Evolutionary conservation across 2,113 vertebrate genomes (phyloP), one percentile per base, ranked within the genome.

Genomic region (Megaceryle torquata): DNA sequence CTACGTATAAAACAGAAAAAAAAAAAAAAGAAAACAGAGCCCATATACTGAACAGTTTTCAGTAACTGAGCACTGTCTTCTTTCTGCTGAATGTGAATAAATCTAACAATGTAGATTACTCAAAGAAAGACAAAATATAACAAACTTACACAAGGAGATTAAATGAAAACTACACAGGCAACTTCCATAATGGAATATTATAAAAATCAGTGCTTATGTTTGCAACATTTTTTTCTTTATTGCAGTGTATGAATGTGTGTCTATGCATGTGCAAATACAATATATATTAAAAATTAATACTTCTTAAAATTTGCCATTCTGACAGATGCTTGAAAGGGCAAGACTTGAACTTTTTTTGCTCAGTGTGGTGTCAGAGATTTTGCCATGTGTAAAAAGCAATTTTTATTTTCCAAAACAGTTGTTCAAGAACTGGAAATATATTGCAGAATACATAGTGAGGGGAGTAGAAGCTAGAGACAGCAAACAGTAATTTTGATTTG

Each of bases 351-450:
- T 6, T 74, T 68, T 78, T 78, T 90, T 64, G 13, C 31, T 88
- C 44, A 53, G 6, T 33, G 25, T 20, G 88, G 35, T 96, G 93
- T 94, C 95, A 96, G 54, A 72, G 51, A 95, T 83, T 90, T 94
- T 92, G n/a, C 51, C 74, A 84, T 83, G 53, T 68, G 91, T 86
- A 95, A 92, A 96, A 93, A 96, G 54, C 43, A 93, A 88, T 96
- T 95, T 97, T 97, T 96, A 71, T 68, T 78, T 92, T 78, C 37
- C 80, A 61, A 82, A 96, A 82, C 72, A 95, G 61, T 72, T 88
- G 69, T 95, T 97, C 96, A 59, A 20, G 53, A 87, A 91, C 74
- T 89, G 69, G 78, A 96, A 96, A 87, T 43, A 16, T 53, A 79
- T 53, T 91, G 39, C 25, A 74, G 20, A 90, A 90, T 82, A 90